These are phyloP conservation scores for Alloscopus bannaensis DNA, from an alignment of 2,888 invertebrate genomes.

Conservation along the genomic window DNA sequence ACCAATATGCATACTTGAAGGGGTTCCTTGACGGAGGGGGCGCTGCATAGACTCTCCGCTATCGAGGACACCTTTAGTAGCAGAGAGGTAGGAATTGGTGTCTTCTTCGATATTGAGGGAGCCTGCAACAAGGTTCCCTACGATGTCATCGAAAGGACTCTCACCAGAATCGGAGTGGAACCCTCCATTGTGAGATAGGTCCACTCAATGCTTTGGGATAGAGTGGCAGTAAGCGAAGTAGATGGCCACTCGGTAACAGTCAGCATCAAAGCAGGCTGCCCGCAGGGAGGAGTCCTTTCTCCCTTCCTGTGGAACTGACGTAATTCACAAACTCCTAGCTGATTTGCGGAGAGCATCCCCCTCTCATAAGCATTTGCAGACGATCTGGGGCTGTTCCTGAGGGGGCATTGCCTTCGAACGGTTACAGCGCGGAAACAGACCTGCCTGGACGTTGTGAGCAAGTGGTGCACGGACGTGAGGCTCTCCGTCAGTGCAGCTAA, in stretches of 20 bases:
- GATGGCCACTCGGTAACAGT: neutral
- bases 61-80: no score
- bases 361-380: neutral
- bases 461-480: neutral
- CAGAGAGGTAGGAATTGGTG: conserved; percentile 63
- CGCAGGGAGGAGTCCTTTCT: conserved; percentile 73
- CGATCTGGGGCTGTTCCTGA: neutral
- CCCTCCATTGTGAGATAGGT: conserved; percentile 32
- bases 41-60: no score
- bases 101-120: conserved; percentile 72
- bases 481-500: conserved; percentile 10
- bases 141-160: conserved; percentile 48
- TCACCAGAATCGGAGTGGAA: conserved; percentile 27
- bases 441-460: conserved; percentile 4
- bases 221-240: neutral
- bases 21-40: no score
- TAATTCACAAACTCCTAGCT: neutral
- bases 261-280: conserved; percentile 67
- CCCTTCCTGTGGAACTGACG: conserved; percentile 72
- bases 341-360: neutral
- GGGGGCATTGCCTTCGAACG: neutral
- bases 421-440: neutral
- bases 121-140: conserved; percentile 70
- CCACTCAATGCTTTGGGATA: conserved; percentile 27
- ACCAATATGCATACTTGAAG: no score